Base-by-base conservation (phyloP, 1,140 invertebrate species). In the Listronotus oregonensis region DNA sequence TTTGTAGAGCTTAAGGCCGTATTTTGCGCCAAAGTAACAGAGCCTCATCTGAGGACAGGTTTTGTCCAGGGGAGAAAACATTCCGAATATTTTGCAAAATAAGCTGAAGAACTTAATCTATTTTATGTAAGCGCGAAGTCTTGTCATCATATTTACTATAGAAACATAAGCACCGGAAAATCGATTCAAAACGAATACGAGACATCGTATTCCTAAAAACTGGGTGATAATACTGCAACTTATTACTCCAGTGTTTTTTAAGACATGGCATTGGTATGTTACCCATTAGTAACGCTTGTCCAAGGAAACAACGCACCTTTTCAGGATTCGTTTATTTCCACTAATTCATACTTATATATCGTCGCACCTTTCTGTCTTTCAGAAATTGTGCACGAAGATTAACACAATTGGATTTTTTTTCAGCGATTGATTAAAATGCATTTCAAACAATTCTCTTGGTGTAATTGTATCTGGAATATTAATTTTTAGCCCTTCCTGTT, bases 21-120 rank as follows among this genome's bases (percentile, higher is more conserved):
- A 75, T 67, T 73, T 75, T 58, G 74, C 72, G 68, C 62, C 69
- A 78, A 50, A 70, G 71, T 50, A 78, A 54, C 70, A 75, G 70
- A 17, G 70, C 66, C 54, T 78, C 71, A 71, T 77, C 72, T 37
- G 73, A 46, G 34, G 11, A 72, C 61, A 68, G n/a, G n/a, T n/a
- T n/a, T n/a, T n/a, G n/a, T n/a, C n/a, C n/a, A n/a, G 44, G 77
- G 60, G 61, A 65, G 34, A 39, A 63, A 14, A 42, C 51, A 11
- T 75, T 64, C 15, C 31, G 34, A 62, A 73, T 76, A 42, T 58
- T 58, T n/a, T 51, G 8, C 17, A 51, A 27, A 17, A 65, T 58
- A 6, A 27, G 6, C 6, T 51, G 6, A 8, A 65, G 17, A 17
- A 65, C 12, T 10, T 9, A 4, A n/a, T 42, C 34, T 21, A 59